Evolutionary conservation across 1,140 invertebrate genomes (phyloP).

Genomic region (Bombus polaris): DNA sequence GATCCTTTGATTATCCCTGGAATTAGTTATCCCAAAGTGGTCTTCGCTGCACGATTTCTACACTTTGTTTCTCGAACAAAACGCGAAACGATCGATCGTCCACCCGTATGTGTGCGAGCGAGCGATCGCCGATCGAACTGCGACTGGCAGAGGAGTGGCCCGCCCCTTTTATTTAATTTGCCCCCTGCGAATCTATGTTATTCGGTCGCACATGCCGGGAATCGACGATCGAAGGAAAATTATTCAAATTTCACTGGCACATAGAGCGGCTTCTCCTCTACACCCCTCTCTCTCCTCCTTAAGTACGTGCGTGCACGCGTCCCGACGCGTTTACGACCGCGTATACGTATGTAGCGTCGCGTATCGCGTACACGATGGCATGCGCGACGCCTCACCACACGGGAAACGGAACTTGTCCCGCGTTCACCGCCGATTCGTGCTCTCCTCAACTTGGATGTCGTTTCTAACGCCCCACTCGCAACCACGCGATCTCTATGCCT

Average conservation of each 20-base stretch:
- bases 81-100: conserved; percentile 57
- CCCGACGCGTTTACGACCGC: conserved; percentile 13
- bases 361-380: conserved; percentile 66
- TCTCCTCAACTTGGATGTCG: conserved; percentile 82
- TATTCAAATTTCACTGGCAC: conserved; percentile 82
- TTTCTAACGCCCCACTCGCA: conserved; percentile 79
- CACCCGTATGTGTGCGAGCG: conserved; percentile 61
- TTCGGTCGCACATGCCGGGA: conserved; percentile 82
- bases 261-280: conserved; percentile 60
- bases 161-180: conserved; percentile 83
- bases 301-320: conserved; percentile 34
- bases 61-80: not conserved
- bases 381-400: conserved; percentile 44
- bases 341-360: conserved; percentile 49
- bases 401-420: conserved; percentile 68
- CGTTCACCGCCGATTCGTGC: conserved; percentile 58
- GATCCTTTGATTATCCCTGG: conserved; percentile 30
- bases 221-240: conserved; percentile 81
- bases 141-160: conserved; percentile 82
- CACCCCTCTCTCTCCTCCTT: not conserved
- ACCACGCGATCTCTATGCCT: conserved; percentile 3
- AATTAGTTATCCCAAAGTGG: not conserved
- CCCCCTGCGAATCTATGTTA: conserved; percentile 81
- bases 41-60: not conserved
- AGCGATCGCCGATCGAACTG: conserved; percentile 82